Base-by-base conservation (phyloP, 2,888 invertebrate genomes). In the Lobophora halterata region DNA sequence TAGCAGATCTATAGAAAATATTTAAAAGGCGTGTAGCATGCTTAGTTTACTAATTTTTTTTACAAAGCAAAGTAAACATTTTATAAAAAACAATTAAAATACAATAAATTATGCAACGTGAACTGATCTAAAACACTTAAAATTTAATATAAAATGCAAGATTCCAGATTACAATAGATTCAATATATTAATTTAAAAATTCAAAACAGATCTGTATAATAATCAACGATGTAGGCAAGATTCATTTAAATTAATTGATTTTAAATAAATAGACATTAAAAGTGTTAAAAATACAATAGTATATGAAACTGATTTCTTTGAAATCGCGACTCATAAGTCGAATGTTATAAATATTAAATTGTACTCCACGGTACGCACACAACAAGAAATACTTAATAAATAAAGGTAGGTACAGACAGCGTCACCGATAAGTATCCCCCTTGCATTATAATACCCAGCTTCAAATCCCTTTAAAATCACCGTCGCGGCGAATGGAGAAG, bases 91-190 rank as follows among this genome's bases (percentile, higher is more conserved):
- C 71, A 54, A 52, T 73, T 74, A 77, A 72, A 55, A 77, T 73
- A 73, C 58, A 76, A 81, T 81, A 83, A 83, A 81, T 82, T 81
- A 83, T 67, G 76, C 76, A 83, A 83, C 74, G 77, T 67, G 73
- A 77, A 74, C 58, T 55, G 67, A 70, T 64, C 60, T 62, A 61
- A 39, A 49, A 49, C 54, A 56, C 55, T 57, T 55, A 57, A 57
- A 55, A 55, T 53, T 62, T 64, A 71, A 63, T 48, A 57, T 56
- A 49, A 56, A 60, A 58, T 52, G 52, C 39, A 55, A 43, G 40
- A 39, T 46, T 42, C 32, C 36, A 36, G 36, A 42, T 38, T 44
- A 45, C 9, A 17, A 21, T 36, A 26, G 21, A 34, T 26, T n/a
- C n/a, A 32, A 46, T 28, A 29, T 46, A 34, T 27, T 28, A 35